Conservation (phyloP, 2,797 vertebrate species). For the Neosilurus hyrtlii region DNA sequence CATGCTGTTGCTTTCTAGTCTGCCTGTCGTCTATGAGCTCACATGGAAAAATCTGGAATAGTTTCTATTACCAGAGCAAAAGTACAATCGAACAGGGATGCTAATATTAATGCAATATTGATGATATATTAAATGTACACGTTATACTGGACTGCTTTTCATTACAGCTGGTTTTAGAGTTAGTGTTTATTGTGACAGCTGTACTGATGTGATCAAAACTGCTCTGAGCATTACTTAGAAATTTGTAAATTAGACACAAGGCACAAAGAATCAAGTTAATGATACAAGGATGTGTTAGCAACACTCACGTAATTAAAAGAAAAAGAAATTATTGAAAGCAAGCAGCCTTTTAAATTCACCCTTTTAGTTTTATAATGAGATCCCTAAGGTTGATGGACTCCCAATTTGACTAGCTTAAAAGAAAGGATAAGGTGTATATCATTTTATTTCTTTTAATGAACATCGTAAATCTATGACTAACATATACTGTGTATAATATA, state of each 20-base stretch:
- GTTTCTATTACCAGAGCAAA: not conserved
- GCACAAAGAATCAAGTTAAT: slow-evolving; percentile 5
- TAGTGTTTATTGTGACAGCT: not conserved
- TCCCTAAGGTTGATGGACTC: slow-evolving; percentile 20
- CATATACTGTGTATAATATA: too few species aligned
- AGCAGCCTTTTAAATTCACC: not conserved
- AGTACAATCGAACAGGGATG: not conserved
- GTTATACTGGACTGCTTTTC: not conserved
- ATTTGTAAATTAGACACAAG: not conserved
- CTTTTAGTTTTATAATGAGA: slow-evolving; percentile 29
- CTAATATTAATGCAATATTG: not conserved
- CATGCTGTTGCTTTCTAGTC: slow-evolving; percentile 30
- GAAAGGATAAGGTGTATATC: not conserved
- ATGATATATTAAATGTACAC: not conserved
- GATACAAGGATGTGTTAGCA: slow-evolving; percentile 16
- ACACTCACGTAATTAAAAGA: slow-evolving; percentile 9
- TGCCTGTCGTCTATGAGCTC: slow-evolving; percentile 13
- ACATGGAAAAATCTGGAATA: not conserved
- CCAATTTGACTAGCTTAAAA: not conserved
- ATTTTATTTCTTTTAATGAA: too few species aligned
- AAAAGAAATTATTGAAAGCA: not conserved
- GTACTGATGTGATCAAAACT: not conserved
- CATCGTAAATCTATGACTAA: too few species aligned
- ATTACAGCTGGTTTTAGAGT: not conserved
- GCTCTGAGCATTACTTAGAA: not conserved